These are phyloP conservation scores for Mechanitis mazaeus DNA, from an alignment of 2,888 invertebrate species.

Conservation along the genomic window DNA sequence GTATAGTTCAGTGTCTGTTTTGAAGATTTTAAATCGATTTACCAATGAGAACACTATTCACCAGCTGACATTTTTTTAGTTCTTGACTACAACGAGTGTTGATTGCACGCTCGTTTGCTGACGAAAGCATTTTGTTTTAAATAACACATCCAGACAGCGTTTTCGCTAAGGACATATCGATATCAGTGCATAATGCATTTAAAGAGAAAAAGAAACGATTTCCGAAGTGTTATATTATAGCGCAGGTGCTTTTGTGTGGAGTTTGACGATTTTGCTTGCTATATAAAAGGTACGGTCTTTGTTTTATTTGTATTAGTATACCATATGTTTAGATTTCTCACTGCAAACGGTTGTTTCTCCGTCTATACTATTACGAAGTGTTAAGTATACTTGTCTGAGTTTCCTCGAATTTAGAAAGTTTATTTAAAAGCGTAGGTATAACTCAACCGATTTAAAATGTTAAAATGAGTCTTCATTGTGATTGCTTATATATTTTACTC, in stretches of 20 bases:
- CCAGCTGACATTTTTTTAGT: constrained; percentile 73
- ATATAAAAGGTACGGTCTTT: constrained; percentile 60
- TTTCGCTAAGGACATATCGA: constrained; percentile 61
- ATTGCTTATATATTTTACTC: no score
- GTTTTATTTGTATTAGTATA: constrained; percentile 37
- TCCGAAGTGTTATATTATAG: constrained; percentile 75
- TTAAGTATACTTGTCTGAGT: constrained; percentile 28
- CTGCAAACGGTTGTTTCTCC: constrained; percentile 11
- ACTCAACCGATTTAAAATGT: constrained; percentile 38
- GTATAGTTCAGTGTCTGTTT: constrained; percentile 46
- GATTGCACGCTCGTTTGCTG: constrained; percentile 51
- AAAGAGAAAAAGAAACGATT: constrained; percentile 74
- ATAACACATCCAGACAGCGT: constrained; percentile 63
- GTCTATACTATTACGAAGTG: constrained; percentile 7
- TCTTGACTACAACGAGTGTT: constrained; percentile 52
- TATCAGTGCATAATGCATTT: constrained; percentile 74
- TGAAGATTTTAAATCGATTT: constrained; percentile 65
- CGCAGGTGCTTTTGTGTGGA: constrained; percentile 66
- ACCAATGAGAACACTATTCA: constrained; percentile 63
- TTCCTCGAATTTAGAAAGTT: constrained; percentile 46
- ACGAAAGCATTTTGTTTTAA: constrained; percentile 41
- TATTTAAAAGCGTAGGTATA: constrained; percentile 32
- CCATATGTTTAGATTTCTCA: constrained; percentile 53
- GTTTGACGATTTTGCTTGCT: constrained; percentile 59
- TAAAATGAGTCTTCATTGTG: constrained; percentile 21